Base-by-base conservation (phyloP, 2,888 invertebrate genomes). In the Uropetala carovei region DNA sequence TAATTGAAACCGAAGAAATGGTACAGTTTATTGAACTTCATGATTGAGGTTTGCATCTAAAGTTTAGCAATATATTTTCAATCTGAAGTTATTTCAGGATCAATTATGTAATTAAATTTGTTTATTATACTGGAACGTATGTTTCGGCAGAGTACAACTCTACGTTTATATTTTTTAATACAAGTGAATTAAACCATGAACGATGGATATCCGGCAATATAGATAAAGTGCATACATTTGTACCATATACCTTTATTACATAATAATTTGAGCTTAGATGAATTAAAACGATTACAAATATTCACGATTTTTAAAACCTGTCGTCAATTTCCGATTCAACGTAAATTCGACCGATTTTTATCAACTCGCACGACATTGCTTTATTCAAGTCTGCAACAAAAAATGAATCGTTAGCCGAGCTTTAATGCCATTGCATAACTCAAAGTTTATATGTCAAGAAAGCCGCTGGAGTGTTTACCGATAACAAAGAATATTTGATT, bases 391-490 rank as follows among this genome's bases (percentile, higher is more conserved):
- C 43, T 43, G 43, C 43, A 83, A 83, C 43, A 83, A 56, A 83
- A 56, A 7, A 4, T 0, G n/a, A 57, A 9, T 43, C 56, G n/a
- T 56, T 83, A 43, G 9, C 56, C 56, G 57, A 83, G 56, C 16
- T 57, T 10, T 10, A 57, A 83, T n/a, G 83, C n/a, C 57, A 43
- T 16, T n/a, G 83, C 43, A 43, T 83, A 56, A 43, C n/a, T 83
- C 43, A 83, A 83, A 56, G 56, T 83, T 83, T 57, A 56, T 57
- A 56, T 57, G n/a, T 18, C 43, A 83, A n/a, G 83, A 43, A 43
- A 83, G 83, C 10, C 43, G 57, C 57, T n/a, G 56, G 57, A 27
- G 56, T 83, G 57, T 83, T 83, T 83, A 83, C 83, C 83, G 83
- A 83, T 83, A 83, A 27, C 83, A 7, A 16, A 11, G 43, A 7